phyloP scores from a whole-genome alignment of 2,888 invertebrate genomes.

The Teleogryllus oceanicus region DNA sequence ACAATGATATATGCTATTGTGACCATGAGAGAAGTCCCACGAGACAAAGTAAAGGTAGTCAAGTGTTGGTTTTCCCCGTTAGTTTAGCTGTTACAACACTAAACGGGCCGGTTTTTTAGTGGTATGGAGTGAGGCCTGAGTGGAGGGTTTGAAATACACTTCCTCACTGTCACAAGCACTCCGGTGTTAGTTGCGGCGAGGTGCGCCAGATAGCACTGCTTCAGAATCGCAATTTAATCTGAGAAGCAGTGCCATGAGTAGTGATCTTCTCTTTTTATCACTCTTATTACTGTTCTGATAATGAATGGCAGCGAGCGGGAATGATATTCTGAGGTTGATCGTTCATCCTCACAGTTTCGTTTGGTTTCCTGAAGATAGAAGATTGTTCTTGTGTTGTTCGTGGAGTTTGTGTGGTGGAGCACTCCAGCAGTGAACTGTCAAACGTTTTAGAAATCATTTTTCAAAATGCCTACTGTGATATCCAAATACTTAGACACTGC shows the following conservation, averaged over 20 bases:
- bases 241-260: background rate
- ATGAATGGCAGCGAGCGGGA: slow-evolving; percentile 6
- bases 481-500: slow-evolving; percentile 63
- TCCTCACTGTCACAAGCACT: too few species aligned
- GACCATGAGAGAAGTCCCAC: too few species aligned
- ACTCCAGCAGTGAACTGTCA: slow-evolving; percentile 5
- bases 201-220: background rate
- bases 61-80: too few species aligned
- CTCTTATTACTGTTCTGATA: background rate
- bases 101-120: too few species aligned
- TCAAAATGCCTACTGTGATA: slow-evolving; percentile 57
- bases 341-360: background rate
- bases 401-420: background rate
- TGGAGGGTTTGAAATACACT: too few species aligned
- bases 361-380: too few species aligned
- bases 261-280: background rate
- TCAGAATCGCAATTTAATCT: background rate
- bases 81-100: too few species aligned
- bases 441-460: background rate
- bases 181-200: background rate
- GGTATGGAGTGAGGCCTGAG: too few species aligned
- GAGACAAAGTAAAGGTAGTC: too few species aligned
- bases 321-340: background rate
- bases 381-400: too few species aligned
- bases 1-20: too few species aligned